phyloP scores from a whole-genome alignment of 1,140 invertebrate species.

The Hetaerina americana region DNA sequence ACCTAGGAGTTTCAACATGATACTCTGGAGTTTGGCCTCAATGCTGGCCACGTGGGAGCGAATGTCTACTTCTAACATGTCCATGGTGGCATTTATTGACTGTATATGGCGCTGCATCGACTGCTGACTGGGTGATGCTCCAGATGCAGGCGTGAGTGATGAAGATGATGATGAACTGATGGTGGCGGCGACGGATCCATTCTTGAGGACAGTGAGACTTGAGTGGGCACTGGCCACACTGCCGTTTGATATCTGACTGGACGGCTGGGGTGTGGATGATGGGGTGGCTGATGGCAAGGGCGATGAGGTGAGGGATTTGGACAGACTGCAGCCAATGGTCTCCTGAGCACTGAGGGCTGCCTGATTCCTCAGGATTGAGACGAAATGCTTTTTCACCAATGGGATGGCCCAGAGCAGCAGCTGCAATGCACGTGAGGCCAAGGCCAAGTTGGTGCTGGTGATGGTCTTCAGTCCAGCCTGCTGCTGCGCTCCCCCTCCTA shows the following conservation, averaged over 20 bases:
- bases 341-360: not conserved
- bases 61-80: slow-evolving; percentile 64
- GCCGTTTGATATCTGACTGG: not conserved
- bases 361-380: not conserved
- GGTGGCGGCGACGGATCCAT: slow-evolving; percentile 5
- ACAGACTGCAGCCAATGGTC: not conserved
- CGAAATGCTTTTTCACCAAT: slow-evolving; percentile 50
- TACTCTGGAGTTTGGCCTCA: slow-evolving; percentile 75
- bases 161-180: slow-evolving; percentile 13
- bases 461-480: slow-evolving; percentile 94
- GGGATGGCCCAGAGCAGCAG: slow-evolving; percentile 65
- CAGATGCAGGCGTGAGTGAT: too few relatives aligned
- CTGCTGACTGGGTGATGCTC: slow-evolving; percentile 9
- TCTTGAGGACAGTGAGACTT: not conserved
- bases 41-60: slow-evolving; percentile 82
- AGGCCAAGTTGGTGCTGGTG: slow-evolving; percentile 82
- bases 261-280: not conserved
- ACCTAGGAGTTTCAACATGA: slow-evolving; percentile 71
- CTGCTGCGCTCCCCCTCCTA: slow-evolving; percentile 83
- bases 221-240: not conserved
- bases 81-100: slow-evolving; percentile 24
- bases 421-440: slow-evolving; percentile 78
- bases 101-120: not conserved
- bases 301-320: not conserved
- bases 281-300: not conserved